A percentile compares a stretch with the other conserved stretches of the same genome.
Conservation (phyloP, 2,888 invertebrate species). For the Drosophila vallismaia region DNA sequence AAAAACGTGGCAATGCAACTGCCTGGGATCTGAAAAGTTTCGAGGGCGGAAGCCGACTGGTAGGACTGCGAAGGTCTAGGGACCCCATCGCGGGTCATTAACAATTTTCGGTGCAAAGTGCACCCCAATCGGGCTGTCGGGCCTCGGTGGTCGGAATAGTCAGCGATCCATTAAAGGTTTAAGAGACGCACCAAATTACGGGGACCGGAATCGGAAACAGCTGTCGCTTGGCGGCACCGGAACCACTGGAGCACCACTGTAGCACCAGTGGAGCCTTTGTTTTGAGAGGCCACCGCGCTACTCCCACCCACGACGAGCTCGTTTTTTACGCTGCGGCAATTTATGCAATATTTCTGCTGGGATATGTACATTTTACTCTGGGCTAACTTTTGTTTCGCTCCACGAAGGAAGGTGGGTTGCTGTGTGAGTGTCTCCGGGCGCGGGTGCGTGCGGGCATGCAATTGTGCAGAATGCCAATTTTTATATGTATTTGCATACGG, state of each 20-base stretch:
- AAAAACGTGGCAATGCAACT: conserved; percentile 62
- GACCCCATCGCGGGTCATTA: conserved; percentile 25
- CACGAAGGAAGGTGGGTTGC: conserved; percentile 17
- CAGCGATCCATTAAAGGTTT: conserved; percentile 28
- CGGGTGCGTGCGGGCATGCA: conserved; percentile 48
- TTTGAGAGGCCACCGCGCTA: conserved; percentile 4
- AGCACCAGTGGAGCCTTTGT: conserved; percentile 54
- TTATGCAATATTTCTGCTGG: conserved; percentile 58
- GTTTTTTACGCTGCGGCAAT: conserved; percentile 49
- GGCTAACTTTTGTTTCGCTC: conserved; percentile 66
- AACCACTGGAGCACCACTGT: conserved; percentile 33
- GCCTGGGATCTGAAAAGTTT: conserved; percentile 14
- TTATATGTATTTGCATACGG: conserved; percentile 72
- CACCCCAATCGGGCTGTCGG: conserved; percentile 9
- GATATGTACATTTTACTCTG: conserved; percentile 35
- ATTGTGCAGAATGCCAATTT: conserved; percentile 72
- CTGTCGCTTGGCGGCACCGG: conserved; percentile 20
- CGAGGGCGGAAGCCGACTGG: conserved; percentile 13
- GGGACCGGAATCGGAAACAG: conserved; percentile 20
- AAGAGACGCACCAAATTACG: conserved; percentile 6
- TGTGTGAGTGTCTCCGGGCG: conserved; percentile 26
- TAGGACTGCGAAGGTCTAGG: conserved; percentile 1
- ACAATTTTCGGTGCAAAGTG: conserved; percentile 34
- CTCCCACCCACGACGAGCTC: not conserved
- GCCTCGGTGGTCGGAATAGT: not conserved